phyloP scores from a whole-genome alignment of 1,140 invertebrate genomes.

The Popillia japonica region DNA sequence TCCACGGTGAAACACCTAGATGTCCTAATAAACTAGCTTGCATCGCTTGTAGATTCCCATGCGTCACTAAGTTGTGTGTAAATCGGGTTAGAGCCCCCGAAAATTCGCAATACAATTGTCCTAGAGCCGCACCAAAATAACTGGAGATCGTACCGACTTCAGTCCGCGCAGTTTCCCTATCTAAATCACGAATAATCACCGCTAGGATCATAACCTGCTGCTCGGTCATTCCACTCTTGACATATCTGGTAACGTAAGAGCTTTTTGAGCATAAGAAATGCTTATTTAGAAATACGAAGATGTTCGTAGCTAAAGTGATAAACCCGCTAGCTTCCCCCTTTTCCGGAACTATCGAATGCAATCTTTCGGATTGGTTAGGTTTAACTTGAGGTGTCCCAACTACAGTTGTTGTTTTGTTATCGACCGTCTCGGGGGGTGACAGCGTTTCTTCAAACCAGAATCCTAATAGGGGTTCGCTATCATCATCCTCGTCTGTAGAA shows the following conservation, averaged over 20 bases:
- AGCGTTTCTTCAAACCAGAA: constrained; percentile 93
- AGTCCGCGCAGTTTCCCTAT: constrained; percentile 82
- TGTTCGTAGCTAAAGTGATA: constrained; percentile 79
- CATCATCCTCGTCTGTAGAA: constrained; percentile 83
- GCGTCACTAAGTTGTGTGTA: constrained; percentile 84
- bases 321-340: constrained; percentile 91
- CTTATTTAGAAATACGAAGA: constrained; percentile 71
- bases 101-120: constrained; percentile 79
- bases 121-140: constrained; percentile 74
- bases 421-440: constrained; percentile 76
- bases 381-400: constrained; percentile 61
- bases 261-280: constrained; percentile 73
- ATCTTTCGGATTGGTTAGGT: constrained; percentile 50
- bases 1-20: constrained; percentile 79
- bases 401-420: constrained; percentile 65
- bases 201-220: constrained; percentile 84
- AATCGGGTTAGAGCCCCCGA: constrained; percentile 81
- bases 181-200: constrained; percentile 84
- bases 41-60: constrained; percentile 72
- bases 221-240: constrained; percentile 71
- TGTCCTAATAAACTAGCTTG: constrained; percentile 78
- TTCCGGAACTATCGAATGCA: constrained; percentile 77
- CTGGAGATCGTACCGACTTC: constrained; percentile 81
- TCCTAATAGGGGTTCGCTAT: constrained; percentile 90
- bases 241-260: constrained; percentile 65